Conservation (phyloP, 2,888 invertebrate species). For the Cynaeus angustus region DNA sequence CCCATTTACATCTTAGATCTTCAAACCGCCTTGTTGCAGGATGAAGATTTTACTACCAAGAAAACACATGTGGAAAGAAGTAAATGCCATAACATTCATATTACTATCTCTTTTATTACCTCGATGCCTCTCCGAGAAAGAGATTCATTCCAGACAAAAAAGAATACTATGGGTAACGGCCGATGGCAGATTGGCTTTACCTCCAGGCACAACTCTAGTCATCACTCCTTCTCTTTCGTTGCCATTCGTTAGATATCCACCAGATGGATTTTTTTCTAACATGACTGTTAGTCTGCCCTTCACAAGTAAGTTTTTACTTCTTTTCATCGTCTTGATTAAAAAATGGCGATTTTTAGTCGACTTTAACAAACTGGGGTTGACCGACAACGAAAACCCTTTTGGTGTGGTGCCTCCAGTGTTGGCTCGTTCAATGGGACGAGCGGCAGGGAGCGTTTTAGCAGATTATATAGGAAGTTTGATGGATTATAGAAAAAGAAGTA, state of each 20-base stretch:
- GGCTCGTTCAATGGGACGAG: slow-evolving; percentile 83
- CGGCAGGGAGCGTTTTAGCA: slow-evolving; percentile 81
- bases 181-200: slow-evolving; percentile 87
- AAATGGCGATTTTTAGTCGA: slow-evolving; percentile 76
- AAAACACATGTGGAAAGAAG: slow-evolving; percentile 11
- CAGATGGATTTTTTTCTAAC: slow-evolving; percentile 89
- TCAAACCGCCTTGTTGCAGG: no score
- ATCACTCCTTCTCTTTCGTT: slow-evolving; percentile 87
- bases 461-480: slow-evolving; percentile 84
- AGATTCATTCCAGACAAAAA: slow-evolving; percentile 83
- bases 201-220: slow-evolving; percentile 86
- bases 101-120: slow-evolving; percentile 50
- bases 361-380: slow-evolving; percentile 88
- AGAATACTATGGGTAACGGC: slow-evolving; percentile 90
- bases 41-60: slow-evolving; percentile 64
- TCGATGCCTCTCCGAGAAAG: slow-evolving; percentile 55
- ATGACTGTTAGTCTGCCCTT: slow-evolving; percentile 89
- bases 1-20: no score
- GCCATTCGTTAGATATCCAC: slow-evolving; percentile 89
- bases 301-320: slow-evolving; percentile 80
- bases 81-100: slow-evolving; percentile 27
- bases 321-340: not conserved
- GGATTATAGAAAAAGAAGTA: slow-evolving; percentile 75
- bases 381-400: slow-evolving; percentile 92
- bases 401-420: slow-evolving; percentile 86